Conservation (phyloP, 2,888 invertebrate genomes). For the Andrena praecox region DNA sequence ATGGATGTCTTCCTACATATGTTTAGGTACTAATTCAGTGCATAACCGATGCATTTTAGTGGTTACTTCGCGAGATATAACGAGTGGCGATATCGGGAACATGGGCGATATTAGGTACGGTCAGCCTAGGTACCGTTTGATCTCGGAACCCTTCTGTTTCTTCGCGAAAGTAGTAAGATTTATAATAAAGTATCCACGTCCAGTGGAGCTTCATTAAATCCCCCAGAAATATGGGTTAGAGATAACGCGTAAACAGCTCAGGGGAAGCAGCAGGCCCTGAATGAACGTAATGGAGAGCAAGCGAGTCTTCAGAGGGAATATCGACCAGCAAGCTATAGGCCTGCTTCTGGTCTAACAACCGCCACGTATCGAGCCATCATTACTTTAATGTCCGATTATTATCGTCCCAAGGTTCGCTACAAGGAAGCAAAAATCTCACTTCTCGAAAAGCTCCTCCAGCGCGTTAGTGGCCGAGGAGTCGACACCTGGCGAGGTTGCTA, state of each 20-base stretch:
- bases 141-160: no score
- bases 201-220: slow-evolving; percentile 2
- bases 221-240: slow-evolving; percentile 1
- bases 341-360: slow-evolving; percentile 1
- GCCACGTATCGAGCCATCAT: slow-evolving; percentile 3
- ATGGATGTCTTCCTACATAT: no score
- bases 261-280: neutral
- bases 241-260: neutral
- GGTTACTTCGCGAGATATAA: no score
- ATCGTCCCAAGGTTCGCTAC: slow-evolving; percentile 15
- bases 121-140: no score
- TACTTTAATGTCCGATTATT: slow-evolving; percentile 19
- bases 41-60: no score
- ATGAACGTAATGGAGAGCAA: slow-evolving; percentile 19
- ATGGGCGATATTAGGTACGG: no score
- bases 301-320: neutral
- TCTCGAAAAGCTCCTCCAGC: slow-evolving; percentile 11
- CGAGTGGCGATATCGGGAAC: no score
- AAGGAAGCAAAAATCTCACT: slow-evolving; percentile 24
- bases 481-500: neutral
- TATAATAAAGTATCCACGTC: neutral
- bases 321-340: neutral
- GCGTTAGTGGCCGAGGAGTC: neutral
- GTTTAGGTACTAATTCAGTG: no score
- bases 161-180: no score